phyloP scores from a whole-genome alignment of 2,888 invertebrate genomes.

The Priocnemis perturbator region DNA sequence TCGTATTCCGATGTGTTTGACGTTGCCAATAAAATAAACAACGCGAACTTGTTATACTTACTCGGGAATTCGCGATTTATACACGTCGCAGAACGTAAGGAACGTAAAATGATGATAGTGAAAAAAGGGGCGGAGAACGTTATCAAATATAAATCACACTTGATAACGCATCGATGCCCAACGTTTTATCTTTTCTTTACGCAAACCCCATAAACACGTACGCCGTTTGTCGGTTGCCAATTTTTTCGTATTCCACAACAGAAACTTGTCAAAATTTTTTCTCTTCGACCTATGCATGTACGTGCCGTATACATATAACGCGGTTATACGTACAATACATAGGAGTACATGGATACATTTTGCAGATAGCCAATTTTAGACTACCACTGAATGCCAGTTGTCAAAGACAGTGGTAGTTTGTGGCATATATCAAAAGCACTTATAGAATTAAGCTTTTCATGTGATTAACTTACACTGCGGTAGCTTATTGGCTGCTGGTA shows the following conservation, averaged over 20 bases:
- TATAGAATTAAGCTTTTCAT: no score
- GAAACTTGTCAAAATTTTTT: no score
- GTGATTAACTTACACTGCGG: constrained; percentile 68
- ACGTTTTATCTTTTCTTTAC: not conserved
- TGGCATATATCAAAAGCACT: no score
- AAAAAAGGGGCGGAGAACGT: constrained; percentile 13
- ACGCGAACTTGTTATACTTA: constrained; percentile 59
- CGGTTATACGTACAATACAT: not conserved
- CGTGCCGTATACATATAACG: not conserved
- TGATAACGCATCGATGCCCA: constrained; percentile 21
- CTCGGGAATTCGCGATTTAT: constrained; percentile 38
- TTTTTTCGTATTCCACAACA: no score
- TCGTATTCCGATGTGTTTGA: constrained; percentile 42
- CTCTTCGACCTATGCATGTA: not conserved
- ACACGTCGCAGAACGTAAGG: constrained; percentile 24
- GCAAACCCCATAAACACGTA: constrained; percentile 4
- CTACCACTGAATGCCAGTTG: no score
- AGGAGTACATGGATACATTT: no score
- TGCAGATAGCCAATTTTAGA: no score
- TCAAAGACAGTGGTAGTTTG: no score
- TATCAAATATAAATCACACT: constrained; percentile 40
- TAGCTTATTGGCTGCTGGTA: constrained; percentile 69
- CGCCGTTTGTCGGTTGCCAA: no score
- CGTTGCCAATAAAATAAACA: constrained; percentile 58
- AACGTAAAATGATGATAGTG: constrained; percentile 27